These are phyloP conservation scores for Drosophila ustulata DNA, from an alignment of 2,888 invertebrate species.

Conservation along the genomic window DNA sequence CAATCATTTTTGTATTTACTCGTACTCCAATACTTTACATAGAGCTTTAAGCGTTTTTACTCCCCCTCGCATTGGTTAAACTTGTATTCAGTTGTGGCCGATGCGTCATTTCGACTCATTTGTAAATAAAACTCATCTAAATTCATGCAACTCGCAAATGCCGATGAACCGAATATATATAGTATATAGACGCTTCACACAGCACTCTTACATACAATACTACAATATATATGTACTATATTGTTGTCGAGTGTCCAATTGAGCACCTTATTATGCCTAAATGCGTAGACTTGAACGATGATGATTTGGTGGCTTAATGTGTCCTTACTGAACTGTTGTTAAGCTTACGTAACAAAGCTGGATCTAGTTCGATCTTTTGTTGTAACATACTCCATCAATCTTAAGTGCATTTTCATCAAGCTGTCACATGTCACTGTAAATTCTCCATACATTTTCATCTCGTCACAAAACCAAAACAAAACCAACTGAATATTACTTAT, in stretches of 20 bases:
- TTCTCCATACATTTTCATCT: constrained; percentile 38
- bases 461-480: constrained; percentile 10
- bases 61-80: constrained; percentile 23
- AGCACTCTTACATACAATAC: constrained; percentile 21
- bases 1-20: constrained; percentile 59
- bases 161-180: constrained; percentile 9
- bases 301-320: constrained; percentile 1
- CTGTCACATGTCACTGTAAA: constrained; percentile 38
- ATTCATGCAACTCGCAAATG: constrained; percentile 53
- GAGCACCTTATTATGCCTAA: constrained; percentile 35
- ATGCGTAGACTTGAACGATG: constrained; percentile 22
- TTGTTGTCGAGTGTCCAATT: constrained; percentile 21
- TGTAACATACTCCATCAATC: constrained; percentile 1
- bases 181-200: constrained; percentile 13
- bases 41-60: constrained; percentile 43
- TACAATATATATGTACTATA: constrained; percentile 1
- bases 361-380: constrained; percentile 10
- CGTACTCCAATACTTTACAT: constrained; percentile 23
- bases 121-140: constrained; percentile 73
- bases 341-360: constrained; percentile 1
- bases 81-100: constrained; percentile 49
- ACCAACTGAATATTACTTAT: constrained; percentile 11
- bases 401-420: constrained; percentile 15
- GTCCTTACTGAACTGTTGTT: constrained; percentile 6
- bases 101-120: constrained; percentile 57